Percentiles rank a stretch among this genome's conserved stretches.
These are phyloP conservation scores for Artibeus jamaicensis DNA, from an alignment of 2,797 vertebrate species.

Conservation along the genomic window DNA sequence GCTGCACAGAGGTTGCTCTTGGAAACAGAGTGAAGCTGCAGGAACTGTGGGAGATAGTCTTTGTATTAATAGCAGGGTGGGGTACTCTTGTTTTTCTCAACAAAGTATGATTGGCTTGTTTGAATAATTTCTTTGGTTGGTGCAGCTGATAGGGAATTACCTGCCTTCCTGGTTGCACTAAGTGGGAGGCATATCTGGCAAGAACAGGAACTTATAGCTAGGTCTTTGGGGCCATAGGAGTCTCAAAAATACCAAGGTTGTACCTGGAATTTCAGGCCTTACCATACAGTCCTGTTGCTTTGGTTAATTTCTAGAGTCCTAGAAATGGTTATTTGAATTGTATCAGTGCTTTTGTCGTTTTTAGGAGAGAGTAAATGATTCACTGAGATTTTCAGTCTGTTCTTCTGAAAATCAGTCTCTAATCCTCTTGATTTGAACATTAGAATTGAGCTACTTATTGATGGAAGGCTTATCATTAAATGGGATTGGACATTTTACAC, in stretches of 20 bases:
- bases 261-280: neutral
- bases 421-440: neutral
- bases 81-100: neutral
- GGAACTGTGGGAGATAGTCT: neutral
- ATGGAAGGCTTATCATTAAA: neutral
- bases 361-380: neutral
- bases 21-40: neutral
- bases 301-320: neutral
- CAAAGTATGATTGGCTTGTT: neutral
- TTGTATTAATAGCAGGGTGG: neutral
- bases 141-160: neutral
- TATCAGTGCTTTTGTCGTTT: neutral
- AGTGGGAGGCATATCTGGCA: neutral
- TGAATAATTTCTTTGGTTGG: neutral
- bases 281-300: neutral
- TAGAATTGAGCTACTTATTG: neutral
- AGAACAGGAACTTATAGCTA: neutral
- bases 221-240: neutral
- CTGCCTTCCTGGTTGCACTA: neutral
- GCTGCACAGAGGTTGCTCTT: neutral
- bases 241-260: neutral
- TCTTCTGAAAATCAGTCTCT: neutral
- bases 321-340: neutral
- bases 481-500: neutral
- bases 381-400: neutral